Base-by-base conservation (phyloP, 2,113 vertebrate species). In the Falcunculus frontatus region DNA sequence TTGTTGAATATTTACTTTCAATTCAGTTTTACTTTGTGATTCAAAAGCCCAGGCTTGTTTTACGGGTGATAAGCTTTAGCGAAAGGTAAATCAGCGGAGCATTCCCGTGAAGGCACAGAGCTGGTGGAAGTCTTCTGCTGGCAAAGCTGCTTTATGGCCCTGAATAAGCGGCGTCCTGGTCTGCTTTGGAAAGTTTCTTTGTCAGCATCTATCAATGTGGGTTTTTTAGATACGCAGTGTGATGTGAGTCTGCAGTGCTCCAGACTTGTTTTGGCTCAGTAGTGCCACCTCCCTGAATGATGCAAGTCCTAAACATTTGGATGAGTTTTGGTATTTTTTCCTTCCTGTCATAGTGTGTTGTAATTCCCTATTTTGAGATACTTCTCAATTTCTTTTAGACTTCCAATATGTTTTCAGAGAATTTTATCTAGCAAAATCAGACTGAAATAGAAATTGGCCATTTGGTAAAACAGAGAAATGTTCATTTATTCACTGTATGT, bases 51-150 rank as follows among this genome's bases (percentile, higher is more conserved):
- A 80, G 49, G 55, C 75, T 90, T 90, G 22, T 83, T 94, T 86
- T 80, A 80, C 52, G 70, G 59, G 35, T 74, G 92, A 55, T 44
- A 59, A 86, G 47, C 59, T 90, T 87, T 70, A 86, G 59, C 63
- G 70, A 27, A 86, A 92, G 94, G 47, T 77, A 77, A 90, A 75
- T 92, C 90, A 96, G 49, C 73, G 83, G 83, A 90, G 47, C 42
- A 57, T 95, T 95, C 86, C 91, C 39, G 27, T 27, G n/a, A 63
- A 86, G 87, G 72, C 55, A 79, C 17, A 74, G 76, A 86, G 30
- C 50, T 80, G 64, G 33, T 8, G 4, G 42, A 94, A 65, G 29
- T 65, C 80, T 94, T 90, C 57, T 83, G 5, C 50, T 84, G 55
- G 63, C 80, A 63, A 23, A 78, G 73, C 73, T 70, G 35, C 60